Conservation (phyloP, 1,140 invertebrate genomes). For the Listronotus oregonensis region DNA sequence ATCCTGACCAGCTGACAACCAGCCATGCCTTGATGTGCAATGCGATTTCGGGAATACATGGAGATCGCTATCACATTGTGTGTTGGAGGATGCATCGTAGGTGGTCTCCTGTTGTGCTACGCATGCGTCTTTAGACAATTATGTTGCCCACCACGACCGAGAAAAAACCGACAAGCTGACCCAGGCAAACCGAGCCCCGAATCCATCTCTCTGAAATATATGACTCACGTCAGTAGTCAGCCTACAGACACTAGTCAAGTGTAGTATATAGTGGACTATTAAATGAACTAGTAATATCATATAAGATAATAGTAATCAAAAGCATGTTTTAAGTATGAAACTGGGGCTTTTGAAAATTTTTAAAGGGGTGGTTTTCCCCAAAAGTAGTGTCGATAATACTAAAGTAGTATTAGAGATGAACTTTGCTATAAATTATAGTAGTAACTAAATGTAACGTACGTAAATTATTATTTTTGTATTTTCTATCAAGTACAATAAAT, state of each 20-base stretch:
- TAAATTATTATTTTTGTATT: too few species aligned
- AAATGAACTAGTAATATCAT: too few species aligned
- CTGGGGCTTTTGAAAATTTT: too few species aligned
- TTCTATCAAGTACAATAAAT: too few species aligned
- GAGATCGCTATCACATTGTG: slow-evolving; percentile 32
- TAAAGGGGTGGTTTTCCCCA: too few species aligned
- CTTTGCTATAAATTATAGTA: too few species aligned
- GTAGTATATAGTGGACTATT: slow-evolving; percentile 1
- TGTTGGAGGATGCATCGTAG: slow-evolving; percentile 35
- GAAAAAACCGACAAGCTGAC: slow-evolving; percentile 18
- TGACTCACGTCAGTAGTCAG: slow-evolving; percentile 37
- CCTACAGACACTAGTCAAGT: slow-evolving; percentile 40
- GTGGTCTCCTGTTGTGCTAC: slow-evolving; percentile 32
- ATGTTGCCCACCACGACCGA: slow-evolving; percentile 25
- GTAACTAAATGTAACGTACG: too few species aligned
- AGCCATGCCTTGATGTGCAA: slow-evolving; percentile 21
- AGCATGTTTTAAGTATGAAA: too few species aligned
- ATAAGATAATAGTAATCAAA: too few species aligned
- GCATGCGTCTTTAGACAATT: slow-evolving; percentile 34
- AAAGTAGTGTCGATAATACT: too few species aligned
- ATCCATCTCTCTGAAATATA: slow-evolving; percentile 36
- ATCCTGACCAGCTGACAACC: not conserved
- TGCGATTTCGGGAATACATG: slow-evolving; percentile 34
- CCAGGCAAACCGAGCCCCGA: slow-evolving; percentile 25
- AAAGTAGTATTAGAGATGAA: too few species aligned